phyloP scores from a whole-genome alignment of 2,797 vertebrate species.

The Ambastaia sidthimunki region DNA sequence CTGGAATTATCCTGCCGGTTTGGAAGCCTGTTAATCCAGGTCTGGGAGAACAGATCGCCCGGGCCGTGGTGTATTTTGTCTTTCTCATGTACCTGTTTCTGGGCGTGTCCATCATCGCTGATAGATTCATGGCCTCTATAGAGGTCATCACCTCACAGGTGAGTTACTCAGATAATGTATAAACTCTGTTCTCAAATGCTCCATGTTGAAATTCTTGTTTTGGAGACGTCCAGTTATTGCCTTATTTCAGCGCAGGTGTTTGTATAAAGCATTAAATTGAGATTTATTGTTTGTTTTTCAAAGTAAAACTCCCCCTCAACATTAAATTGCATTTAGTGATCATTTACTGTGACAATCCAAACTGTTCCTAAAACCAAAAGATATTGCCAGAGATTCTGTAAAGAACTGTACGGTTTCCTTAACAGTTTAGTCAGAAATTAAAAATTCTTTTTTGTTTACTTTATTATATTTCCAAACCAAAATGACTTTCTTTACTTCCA shows the following conservation, averaged over 20 bases:
- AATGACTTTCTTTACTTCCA: background rate
- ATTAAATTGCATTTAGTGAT: background rate
- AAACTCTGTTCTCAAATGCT: background rate
- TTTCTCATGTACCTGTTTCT: conserved; percentile 94
- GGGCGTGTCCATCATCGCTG: conserved; percentile 93
- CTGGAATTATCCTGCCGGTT: conserved; percentile 87
- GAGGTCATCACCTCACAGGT: conserved; percentile 98
- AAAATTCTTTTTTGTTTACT: no score
- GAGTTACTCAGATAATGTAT: conserved; percentile 32
- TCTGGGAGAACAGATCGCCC: conserved; percentile 81
- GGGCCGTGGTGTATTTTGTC: conserved; percentile 88
- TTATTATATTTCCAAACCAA: background rate
- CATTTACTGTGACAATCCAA: no score
- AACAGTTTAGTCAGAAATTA: no score
- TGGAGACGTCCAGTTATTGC: background rate
- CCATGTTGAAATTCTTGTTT: background rate
- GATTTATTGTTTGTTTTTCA: background rate
- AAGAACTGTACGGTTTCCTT: no score
- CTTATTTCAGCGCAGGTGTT: background rate
- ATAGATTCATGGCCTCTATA: conserved; percentile 97
- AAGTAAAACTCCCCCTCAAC: background rate
- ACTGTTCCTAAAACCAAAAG: no score
- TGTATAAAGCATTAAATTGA: background rate
- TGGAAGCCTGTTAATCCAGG: conserved; percentile 87
- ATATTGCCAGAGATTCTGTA: no score